Evolutionary conservation across 2,797 vertebrate species (phyloP), one percentile per base, ranked within the genome.

Genomic region (Chaenodraco wilsoni): DNA sequence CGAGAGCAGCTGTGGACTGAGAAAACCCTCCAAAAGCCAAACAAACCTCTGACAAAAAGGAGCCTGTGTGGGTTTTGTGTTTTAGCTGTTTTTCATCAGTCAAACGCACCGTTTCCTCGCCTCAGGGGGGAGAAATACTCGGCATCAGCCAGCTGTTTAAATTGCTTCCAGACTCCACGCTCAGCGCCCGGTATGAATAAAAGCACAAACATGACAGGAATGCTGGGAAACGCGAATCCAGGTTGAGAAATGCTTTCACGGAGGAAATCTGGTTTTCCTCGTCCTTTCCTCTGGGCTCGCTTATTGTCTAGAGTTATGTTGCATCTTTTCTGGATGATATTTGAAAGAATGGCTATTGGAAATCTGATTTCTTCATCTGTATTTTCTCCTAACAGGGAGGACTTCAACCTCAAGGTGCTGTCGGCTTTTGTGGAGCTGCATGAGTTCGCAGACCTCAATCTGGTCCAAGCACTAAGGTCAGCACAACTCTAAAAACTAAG

Each of bases 341-440:
- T 65, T 54, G 23, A 44, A 27, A 33, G 69, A 10, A 37, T 37
- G 23, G 31, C 31, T n/a, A 19, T 2, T 59, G 1, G 2, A 72
- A 79, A 72, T 54, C 6, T 17, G 8, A 50, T 56, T 57, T 33
- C 19, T 45, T 62, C 50, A 57, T 72, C n/a, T 5, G 10, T 58
- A 12, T 69, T 74, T 65, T 74, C 74, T 78, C 84, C 80, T 84
- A 46, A 65, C 60, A 99, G 98, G 90, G 98, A 99, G 74, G 98
- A 99, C 63, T 99, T 99, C 92, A 99, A 99, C 90, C 96, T 99
- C 88, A 97, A 96, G 90, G 98, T 99, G 87, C 95, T 99, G 59
- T 97, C 97, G 84, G 97, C 97, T 7, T 99, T 99, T 81, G 98
- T 99, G 81, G 98, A 99, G 91, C 96, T 99, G 86, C 98, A 99